Evolutionary conservation across 2,797 vertebrate genomes (phyloP).

Genomic region (Diceros bicornis): DNA sequence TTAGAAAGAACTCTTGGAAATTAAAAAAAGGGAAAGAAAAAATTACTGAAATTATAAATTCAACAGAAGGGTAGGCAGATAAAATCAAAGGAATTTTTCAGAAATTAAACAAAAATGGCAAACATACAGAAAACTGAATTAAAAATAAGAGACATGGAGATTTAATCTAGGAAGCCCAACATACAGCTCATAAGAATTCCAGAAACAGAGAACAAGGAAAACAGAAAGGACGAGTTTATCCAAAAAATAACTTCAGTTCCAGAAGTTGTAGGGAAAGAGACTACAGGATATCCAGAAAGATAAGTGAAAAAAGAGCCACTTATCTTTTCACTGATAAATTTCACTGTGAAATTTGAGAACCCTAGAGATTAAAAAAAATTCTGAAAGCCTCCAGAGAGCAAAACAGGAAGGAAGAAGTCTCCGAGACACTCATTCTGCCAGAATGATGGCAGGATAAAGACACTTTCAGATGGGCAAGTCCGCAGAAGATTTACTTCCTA

Average conservation of each 20-base stretch:
- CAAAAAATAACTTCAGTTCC: not conserved
- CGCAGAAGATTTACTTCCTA: not conserved
- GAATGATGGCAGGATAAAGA: not conserved
- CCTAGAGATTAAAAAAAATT: not conserved
- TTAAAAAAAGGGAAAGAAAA: not conserved
- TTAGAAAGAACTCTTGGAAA: not conserved
- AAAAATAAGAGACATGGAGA: not conserved
- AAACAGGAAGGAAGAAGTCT: not conserved
- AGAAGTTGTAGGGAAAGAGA: not conserved
- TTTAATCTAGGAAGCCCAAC: not conserved
- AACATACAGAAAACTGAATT: not conserved
- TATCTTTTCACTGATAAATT: not conserved
- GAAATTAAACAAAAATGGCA: not conserved
- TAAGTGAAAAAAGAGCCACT: not conserved
- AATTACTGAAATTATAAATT: not conserved
- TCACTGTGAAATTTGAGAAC: constrained; percentile 9
- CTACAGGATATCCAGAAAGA: not conserved
- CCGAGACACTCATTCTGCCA: not conserved
- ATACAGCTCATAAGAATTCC: not conserved
- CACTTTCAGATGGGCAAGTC: not conserved
- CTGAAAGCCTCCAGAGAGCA: not conserved
- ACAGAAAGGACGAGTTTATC: not conserved
- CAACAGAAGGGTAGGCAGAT: not conserved
- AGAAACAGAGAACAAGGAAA: not conserved
- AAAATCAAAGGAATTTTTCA: constrained; percentile 8